A percentile compares a stretch with the other conserved stretches of the same genome.
These are phyloP conservation scores for Epizoanthus rinbou DNA, from an alignment of 92 coral and sea anemone species.

Conservation along the genomic window DNA sequence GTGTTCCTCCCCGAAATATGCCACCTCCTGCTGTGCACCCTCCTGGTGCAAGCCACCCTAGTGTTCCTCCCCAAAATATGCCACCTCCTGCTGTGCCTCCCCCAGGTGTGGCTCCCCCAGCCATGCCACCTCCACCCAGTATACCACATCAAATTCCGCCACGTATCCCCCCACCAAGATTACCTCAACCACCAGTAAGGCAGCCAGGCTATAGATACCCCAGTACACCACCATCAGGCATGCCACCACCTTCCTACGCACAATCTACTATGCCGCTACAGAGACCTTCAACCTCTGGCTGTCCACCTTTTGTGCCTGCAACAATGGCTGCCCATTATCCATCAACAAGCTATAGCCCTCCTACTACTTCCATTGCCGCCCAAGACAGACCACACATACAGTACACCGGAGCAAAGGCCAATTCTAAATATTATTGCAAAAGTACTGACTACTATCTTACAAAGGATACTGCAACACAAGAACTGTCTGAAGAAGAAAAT, in stretches of 20 bases:
- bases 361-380: neutral
- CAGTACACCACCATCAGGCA: neutral
- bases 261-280: too few relatives aligned
- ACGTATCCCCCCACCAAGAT: constrained; percentile 10
- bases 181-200: neutral
- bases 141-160: constrained; percentile 28
- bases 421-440: constrained; percentile 1
- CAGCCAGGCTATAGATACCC: neutral
- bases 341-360: neutral
- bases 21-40: constrained; percentile 22
- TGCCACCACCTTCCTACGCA: neutral
- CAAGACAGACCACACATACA: neutral
- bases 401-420: neutral
- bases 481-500: constrained; percentile 30
- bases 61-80: neutral
- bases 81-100: constrained; percentile 27
- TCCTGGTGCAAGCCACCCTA: constrained; percentile 43
- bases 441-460: constrained; percentile 8
- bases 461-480: constrained; percentile 21
- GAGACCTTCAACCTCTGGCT: neutral
- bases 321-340: neutral
- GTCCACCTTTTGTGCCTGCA: neutral
- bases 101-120: constrained; percentile 10
- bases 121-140: constrained; percentile 39
- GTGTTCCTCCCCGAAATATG: neutral